Evolutionary conservation across 2,888 invertebrate species (phyloP).

Genomic region (Synanthedon formicaeformis): DNA sequence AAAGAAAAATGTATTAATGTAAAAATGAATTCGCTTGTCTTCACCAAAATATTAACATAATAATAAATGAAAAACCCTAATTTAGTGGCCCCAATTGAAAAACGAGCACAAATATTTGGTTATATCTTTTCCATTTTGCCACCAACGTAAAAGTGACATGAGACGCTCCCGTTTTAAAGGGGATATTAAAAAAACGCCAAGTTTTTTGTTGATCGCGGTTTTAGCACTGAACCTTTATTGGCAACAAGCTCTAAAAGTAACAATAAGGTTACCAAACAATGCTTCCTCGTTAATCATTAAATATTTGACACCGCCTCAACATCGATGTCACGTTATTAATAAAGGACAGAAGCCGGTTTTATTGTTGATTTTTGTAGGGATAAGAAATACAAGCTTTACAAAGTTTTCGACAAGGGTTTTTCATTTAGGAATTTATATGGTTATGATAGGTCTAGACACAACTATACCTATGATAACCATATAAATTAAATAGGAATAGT

Average conservation of each 20-base stretch:
- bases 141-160: constrained; percentile 31
- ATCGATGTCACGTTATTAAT: constrained; percentile 27
- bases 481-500: too few species aligned
- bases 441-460: too few species aligned
- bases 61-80: too few species aligned
- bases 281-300: constrained; percentile 37
- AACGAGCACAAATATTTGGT: constrained; percentile 41
- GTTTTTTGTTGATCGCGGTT: constrained; percentile 23
- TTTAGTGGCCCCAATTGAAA: constrained; percentile 26
- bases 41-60: too few species aligned
- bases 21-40: too few species aligned
- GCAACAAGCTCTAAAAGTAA: constrained; percentile 5
- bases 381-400: too few species aligned
- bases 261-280: constrained; percentile 30
- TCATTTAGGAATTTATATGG: too few species aligned
- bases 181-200: constrained; percentile 36
- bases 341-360: constrained; percentile 14
- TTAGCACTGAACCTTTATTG: constrained; percentile 30
- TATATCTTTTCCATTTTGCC: constrained; percentile 35
- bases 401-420: too few species aligned
- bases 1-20: too few species aligned
- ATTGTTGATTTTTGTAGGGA: constrained; percentile 1
- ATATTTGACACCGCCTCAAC: constrained; percentile 48
- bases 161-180: constrained; percentile 21
- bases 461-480: too few species aligned